Percentiles rank a stretch among this genome's conserved stretches.
These are phyloP conservation scores for Notodonta ziczac DNA, from an alignment of 2,888 invertebrate genomes.

Conservation along the genomic window DNA sequence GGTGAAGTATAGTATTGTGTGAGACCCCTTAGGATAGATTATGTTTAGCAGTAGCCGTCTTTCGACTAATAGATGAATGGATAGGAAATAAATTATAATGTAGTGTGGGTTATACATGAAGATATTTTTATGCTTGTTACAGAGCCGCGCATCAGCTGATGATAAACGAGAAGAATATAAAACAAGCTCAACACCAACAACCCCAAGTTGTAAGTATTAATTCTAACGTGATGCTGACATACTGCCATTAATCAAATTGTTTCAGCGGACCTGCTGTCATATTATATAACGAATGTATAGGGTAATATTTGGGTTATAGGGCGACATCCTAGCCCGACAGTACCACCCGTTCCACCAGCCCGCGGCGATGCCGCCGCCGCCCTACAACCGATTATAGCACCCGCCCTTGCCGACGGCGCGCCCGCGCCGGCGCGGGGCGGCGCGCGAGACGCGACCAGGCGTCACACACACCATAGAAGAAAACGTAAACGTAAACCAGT, in stretches of 20 bases:
- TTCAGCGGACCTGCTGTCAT: slow-evolving; percentile 37
- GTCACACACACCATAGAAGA: slow-evolving; percentile 57
- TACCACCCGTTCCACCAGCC: slow-evolving; percentile 80
- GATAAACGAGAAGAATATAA: slow-evolving; percentile 86
- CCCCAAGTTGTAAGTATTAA: slow-evolving; percentile 76
- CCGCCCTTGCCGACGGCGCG: slow-evolving; percentile 48
- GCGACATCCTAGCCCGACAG: slow-evolving; percentile 78
- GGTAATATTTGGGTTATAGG: slow-evolving; percentile 78
- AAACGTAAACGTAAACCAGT: slow-evolving; percentile 75
- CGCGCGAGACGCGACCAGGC: slow-evolving; percentile 43
- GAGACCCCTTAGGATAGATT: no score
- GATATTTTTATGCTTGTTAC: slow-evolving; percentile 26
- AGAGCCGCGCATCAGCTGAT: slow-evolving; percentile 95
- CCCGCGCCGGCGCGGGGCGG: slow-evolving; percentile 32
- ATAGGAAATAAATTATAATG: no score
- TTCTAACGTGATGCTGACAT: slow-evolving; percentile 20
- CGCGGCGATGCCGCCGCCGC: slow-evolving; percentile 65
- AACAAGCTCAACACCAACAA: slow-evolving; percentile 76
- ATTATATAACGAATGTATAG: slow-evolving; percentile 73
- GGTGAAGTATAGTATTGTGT: no score
- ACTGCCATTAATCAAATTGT: slow-evolving; percentile 21
- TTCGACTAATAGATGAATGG: no score
- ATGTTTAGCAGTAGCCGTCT: no score
- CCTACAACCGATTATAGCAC: slow-evolving; percentile 81
- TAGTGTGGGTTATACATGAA: not conserved